Evolutionary conservation across 2,888 invertebrate species (phyloP).

Genomic region (Terebella lapidaria): DNA sequence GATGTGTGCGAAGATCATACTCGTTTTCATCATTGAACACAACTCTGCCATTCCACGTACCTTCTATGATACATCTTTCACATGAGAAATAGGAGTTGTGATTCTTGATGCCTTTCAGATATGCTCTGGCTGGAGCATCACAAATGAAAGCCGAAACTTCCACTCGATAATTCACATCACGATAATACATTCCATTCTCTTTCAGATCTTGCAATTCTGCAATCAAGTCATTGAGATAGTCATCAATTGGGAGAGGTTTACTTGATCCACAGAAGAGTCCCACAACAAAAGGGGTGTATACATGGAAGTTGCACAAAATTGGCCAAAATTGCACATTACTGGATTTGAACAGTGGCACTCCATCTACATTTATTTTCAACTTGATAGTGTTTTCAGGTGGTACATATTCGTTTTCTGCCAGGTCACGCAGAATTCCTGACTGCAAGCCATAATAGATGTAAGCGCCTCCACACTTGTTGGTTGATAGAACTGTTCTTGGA

Average conservation of each 20-base stretch:
- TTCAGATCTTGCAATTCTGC: background rate
- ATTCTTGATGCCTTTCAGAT: slow-evolving; percentile 4
- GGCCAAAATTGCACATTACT: slow-evolving; percentile 11
- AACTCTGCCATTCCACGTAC: background rate
- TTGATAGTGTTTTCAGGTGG: background rate
- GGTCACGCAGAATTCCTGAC: background rate
- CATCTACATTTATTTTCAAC: slow-evolving; percentile 10
- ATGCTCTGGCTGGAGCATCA: slow-evolving; percentile 8
- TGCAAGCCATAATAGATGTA: slow-evolving; percentile 10
- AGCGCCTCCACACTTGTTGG: slow-evolving; percentile 6
- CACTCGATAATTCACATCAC: background rate
- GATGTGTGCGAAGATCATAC: background rate
- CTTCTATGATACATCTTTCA: slow-evolving; percentile 9
- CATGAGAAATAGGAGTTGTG: slow-evolving; percentile 4
- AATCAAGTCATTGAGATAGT: slow-evolving; percentile 8
- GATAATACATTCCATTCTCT: background rate
- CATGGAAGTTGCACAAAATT: slow-evolving; percentile 3
- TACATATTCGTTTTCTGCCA: background rate
- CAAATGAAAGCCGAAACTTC: slow-evolving; percentile 3
- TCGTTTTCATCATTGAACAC: background rate
- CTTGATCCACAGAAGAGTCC: background rate
- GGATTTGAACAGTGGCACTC: slow-evolving; percentile 16
- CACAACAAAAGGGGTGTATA: background rate
- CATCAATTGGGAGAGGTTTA: slow-evolving; percentile 3
- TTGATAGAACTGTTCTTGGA: background rate